Conservation (phyloP, 2,113 vertebrate genomes). For the Dasyornis broadbenti region DNA sequence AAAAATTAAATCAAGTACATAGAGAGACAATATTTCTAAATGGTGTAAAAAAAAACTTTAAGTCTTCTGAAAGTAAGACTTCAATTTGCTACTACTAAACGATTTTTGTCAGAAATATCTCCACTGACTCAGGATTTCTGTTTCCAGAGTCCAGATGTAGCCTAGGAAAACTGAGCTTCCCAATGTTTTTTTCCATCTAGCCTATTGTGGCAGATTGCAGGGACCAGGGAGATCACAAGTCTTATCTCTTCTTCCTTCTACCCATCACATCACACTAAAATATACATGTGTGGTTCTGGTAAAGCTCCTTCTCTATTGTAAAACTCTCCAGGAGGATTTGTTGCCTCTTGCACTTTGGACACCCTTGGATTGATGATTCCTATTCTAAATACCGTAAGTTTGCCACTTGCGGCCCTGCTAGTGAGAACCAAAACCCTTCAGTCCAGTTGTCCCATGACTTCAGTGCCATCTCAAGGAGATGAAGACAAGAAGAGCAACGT, state of each 20-base stretch:
- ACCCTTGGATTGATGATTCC: background rate
- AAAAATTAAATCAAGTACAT: background rate
- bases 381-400: background rate
- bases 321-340: background rate
- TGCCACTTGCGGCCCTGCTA: background rate
- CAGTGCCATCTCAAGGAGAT: background rate
- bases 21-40: background rate
- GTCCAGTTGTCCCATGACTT: background rate
- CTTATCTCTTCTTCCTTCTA: background rate
- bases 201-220: background rate
- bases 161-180: background rate
- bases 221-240: background rate
- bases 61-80: background rate
- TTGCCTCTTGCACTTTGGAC: background rate
- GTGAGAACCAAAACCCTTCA: background rate
- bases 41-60: rapidly evolving
- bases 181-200: background rate
- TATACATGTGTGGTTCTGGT: rapidly evolving
- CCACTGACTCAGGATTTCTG: background rate
- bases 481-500: background rate
- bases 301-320: background rate
- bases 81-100: background rate
- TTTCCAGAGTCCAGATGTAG: background rate
- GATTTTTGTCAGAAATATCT: background rate
- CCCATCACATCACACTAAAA: background rate